Evolutionary conservation across 1,140 invertebrate genomes (phyloP).

Genomic region (Antheraea pernyi): DNA sequence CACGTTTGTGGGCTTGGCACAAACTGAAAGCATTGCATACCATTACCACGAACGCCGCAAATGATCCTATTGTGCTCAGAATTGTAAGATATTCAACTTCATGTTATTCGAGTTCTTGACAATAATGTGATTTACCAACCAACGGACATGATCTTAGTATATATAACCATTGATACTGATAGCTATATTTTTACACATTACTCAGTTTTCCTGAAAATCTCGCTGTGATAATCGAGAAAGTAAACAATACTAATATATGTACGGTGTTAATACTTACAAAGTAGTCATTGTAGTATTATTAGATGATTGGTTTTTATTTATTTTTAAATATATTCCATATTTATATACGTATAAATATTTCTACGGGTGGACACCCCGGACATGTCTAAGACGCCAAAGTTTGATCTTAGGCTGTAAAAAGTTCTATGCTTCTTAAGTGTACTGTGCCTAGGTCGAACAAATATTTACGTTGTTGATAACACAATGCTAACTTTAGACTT

Average conservation of each 20-base stretch:
- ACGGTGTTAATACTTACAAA: neutral
- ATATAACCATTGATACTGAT: neutral
- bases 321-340: too few relatives aligned
- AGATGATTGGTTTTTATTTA: neutral
- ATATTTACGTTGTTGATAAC: too few relatives aligned
- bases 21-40: constrained; percentile 4
- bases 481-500: too few relatives aligned
- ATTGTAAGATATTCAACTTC: neutral
- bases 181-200: neutral
- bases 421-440: too few relatives aligned
- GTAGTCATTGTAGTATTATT: neutral
- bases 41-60: constrained; percentile 1
- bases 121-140: neutral
- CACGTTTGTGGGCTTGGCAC: neutral
- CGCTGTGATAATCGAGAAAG: neutral
- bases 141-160: neutral
- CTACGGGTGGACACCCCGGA: too few relatives aligned
- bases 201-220: neutral
- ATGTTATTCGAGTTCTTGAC: neutral
- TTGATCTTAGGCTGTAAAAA: too few relatives aligned
- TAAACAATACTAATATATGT: neutral
- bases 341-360: too few relatives aligned
- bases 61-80: constrained; percentile 2
- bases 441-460: too few relatives aligned
- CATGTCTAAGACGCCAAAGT: too few relatives aligned